A percentile compares a stretch with the other conserved stretches of the same genome.
Evolutionary conservation across 2,888 invertebrate genomes (phyloP).

Genomic region (Amitus sp.): DNA sequence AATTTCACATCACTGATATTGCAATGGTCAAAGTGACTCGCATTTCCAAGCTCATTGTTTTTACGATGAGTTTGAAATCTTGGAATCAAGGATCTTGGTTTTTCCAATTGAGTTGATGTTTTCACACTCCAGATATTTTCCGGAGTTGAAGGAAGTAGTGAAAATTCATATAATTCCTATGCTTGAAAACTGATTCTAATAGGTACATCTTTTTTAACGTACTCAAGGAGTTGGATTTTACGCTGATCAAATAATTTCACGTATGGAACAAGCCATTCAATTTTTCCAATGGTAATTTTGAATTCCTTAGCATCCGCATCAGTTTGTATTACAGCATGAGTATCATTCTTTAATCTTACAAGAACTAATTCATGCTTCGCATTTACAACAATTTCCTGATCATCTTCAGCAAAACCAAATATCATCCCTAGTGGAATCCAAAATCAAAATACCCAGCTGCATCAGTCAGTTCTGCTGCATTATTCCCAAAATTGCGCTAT

Average conservation of each 20-base stretch:
- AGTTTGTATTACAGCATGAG: conserved; percentile 44
- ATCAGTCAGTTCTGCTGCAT: conserved; percentile 19
- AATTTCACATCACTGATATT: conserved; percentile 54
- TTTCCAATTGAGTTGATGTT: conserved; percentile 54
- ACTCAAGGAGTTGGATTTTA: conserved; percentile 37
- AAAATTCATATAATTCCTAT: conserved; percentile 60
- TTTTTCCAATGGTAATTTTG: conserved; percentile 42
- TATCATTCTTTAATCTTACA: conserved; percentile 48
- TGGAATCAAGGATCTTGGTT: conserved; percentile 56
- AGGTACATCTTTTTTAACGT: conserved; percentile 29
- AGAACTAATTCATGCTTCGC: conserved; percentile 44
- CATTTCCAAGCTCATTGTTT: conserved; percentile 43
- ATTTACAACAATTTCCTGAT: conserved; percentile 26
- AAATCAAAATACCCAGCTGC: conserved; percentile 46
- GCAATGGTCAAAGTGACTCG: conserved; percentile 45
- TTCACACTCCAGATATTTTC: conserved; percentile 51
- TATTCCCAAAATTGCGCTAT: conserved; percentile 37
- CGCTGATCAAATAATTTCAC: conserved; percentile 25
- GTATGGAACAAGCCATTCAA: conserved; percentile 39
- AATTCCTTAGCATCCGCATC: conserved; percentile 46
- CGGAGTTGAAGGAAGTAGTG: conserved; percentile 49
- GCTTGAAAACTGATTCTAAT: conserved; percentile 49
- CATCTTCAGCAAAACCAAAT: conserved; percentile 48
- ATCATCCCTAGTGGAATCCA: conserved; percentile 52
- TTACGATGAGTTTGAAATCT: conserved; percentile 59